phyloP scores from a whole-genome alignment of 2,797 vertebrate genomes.

The Tokudaia muenninki region DNA sequence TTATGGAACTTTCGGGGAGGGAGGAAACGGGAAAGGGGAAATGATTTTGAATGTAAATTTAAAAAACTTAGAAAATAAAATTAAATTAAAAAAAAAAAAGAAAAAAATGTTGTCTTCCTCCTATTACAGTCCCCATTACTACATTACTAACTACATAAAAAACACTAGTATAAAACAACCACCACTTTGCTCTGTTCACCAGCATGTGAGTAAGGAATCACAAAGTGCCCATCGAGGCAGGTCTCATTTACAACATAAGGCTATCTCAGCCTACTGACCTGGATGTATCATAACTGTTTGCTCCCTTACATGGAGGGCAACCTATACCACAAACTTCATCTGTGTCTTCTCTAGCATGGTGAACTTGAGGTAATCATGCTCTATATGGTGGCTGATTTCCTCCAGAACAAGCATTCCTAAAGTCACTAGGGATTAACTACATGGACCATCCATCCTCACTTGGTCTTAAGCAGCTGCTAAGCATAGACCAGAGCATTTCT shows the following conservation, averaged over 20 bases:
- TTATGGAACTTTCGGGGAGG: too few relatives aligned
- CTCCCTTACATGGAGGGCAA: neutral
- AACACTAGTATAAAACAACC: neutral
- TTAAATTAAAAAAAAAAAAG: too few relatives aligned
- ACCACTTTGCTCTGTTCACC: neutral
- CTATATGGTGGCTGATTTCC: neutral
- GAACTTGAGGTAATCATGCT: neutral
- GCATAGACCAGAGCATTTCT: neutral
- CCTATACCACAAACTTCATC: neutral
- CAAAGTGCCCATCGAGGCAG: neutral
- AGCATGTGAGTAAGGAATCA: neutral
- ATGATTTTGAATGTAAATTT: too few relatives aligned
- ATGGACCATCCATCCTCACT: neutral
- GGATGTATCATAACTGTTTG: fast-evolving
- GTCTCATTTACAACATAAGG: neutral
- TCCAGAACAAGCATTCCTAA: neutral
- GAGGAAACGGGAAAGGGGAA: too few relatives aligned
- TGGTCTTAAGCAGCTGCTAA: neutral
- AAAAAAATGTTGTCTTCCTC: neutral
- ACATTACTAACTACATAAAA: neutral
- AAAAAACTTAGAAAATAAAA: too few relatives aligned
- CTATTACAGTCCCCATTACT: neutral
- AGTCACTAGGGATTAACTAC: neutral
- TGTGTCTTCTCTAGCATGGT: neutral
- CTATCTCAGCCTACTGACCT: neutral